Evolutionary conservation across 2,888 invertebrate genomes (phyloP).

Genomic region (Clusia tigrina): DNA sequence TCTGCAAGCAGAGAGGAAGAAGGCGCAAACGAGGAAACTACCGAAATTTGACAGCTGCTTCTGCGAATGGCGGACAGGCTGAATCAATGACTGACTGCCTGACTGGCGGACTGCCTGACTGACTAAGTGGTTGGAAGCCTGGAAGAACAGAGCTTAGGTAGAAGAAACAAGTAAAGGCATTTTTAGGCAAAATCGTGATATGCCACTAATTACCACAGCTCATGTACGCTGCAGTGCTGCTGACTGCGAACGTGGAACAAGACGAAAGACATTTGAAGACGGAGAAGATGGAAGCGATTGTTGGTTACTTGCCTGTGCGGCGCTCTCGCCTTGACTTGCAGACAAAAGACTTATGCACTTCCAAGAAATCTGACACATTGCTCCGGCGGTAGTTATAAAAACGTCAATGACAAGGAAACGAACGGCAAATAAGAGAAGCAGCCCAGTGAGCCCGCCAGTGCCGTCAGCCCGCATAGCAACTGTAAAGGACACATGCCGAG

Average conservation of each 20-base stretch:
- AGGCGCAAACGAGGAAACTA: background rate
- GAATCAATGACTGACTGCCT: no score
- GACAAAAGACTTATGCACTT: conserved; percentile 24
- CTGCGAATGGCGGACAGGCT: no score
- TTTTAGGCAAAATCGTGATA: background rate
- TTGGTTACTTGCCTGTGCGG: no score
- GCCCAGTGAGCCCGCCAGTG: conserved; percentile 24
- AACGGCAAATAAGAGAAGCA: conserved; percentile 39
- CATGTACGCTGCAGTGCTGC: background rate
- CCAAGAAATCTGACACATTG: conserved; percentile 53
- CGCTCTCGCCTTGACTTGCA: conserved; percentile 23
- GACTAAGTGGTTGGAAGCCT: no score
- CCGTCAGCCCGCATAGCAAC: background rate
- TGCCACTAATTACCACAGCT: conserved; percentile 6
- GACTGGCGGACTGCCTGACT: no score
- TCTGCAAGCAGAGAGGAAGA: background rate
- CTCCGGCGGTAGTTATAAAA: conserved; percentile 52
- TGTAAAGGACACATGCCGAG: background rate
- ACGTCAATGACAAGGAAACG: conserved; percentile 39
- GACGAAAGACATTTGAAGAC: background rate
- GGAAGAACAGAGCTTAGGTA: background rate
- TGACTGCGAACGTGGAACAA: background rate
- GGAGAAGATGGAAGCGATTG: background rate
- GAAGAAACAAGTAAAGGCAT: background rate
- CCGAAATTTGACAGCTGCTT: conserved; percentile 10